Base-by-base conservation (phyloP, 2,888 invertebrate species). In the Synanthedon tipuliformis region DNA sequence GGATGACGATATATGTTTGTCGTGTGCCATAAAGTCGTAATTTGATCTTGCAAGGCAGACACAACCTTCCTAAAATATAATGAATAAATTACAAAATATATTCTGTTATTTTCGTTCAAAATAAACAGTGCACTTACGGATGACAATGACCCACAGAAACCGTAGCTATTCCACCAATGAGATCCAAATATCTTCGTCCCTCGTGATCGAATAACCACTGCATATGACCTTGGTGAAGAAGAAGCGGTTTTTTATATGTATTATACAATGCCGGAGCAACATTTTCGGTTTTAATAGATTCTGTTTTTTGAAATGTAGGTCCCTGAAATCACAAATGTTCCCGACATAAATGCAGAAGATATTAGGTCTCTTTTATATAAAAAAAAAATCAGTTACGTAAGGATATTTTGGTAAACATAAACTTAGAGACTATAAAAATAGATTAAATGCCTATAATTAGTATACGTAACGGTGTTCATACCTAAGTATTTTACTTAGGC, bases 71-170 rank as follows among this genome's bases (percentile, higher is more conserved):
- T 98, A 68, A 10, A 87, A 18, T 49, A 16, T 1, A 49, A 16
- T 49, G 12, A 18, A 13, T 3, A 49, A 49, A 12, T 16, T 49
- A 45, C 12, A n/a, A 45, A 45, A 45, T 12, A 12, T 45, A 11
- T 45, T 13, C 45, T 1, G 45, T 13, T 45, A 8, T 45, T 48
- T 49, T 51, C 23, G 12, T 50, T 27, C n/a, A 12, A 51, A 51
- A 48, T 41, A 5, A 49, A 49, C 12, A 12, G 1, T 34, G 40
- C 16, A 90, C 94, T 92, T 89, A 97, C 96, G 98, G 98, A 87
- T 99, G 99, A 73, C 96, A 97, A 77, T 99, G 99, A 18, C 98
- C 98, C 2, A 98, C 97, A 53, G 97, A 97, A 45, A 99, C 95
- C 0, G 99, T 99, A 13, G 97, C 98, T 63, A 99, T 98, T 7